Percentiles rank a stretch among this genome's conserved stretches.
These are phyloP conservation scores for Potamilus streckersoni DNA, from an alignment of 1,140 invertebrate genomes.

Conservation along the genomic window DNA sequence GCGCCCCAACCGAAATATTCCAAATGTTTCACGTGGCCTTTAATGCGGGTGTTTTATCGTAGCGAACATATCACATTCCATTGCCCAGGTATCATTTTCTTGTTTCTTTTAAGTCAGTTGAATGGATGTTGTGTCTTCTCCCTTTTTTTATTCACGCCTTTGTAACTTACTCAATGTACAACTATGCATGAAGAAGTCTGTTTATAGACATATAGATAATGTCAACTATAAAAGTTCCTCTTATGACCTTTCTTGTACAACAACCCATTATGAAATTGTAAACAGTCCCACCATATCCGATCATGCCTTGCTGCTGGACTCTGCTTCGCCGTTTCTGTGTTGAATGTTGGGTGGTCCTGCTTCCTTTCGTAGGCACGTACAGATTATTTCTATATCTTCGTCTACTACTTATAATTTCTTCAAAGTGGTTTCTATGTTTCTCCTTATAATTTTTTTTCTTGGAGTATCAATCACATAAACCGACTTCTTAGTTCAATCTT, in stretches of 20 bases:
- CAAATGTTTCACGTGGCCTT: conserved; percentile 1
- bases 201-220: not conserved
- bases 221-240: not conserved
- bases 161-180: not conserved
- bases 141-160: not conserved
- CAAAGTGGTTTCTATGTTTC: too few relatives aligned
- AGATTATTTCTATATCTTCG: too few relatives aligned
- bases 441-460: too few relatives aligned
- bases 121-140: not conserved
- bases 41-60: not conserved
- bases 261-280: not conserved
- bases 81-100: not conserved
- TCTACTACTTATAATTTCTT: too few relatives aligned
- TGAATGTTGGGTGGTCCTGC: not conserved
- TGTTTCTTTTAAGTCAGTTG: conserved; percentile 1
- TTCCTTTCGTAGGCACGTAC: too few relatives aligned
- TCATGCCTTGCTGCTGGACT: not conserved
- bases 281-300: not conserved
- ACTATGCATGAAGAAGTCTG: not conserved
- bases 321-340: not conserved
- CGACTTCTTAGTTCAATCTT: too few relatives aligned
- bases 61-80: conserved; percentile 5
- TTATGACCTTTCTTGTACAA: not conserved
- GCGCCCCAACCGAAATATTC: not conserved
- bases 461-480: too few relatives aligned